phyloP scores from a whole-genome alignment of 2,888 invertebrate genomes.

The Onthophagus sagittarius region DNA sequence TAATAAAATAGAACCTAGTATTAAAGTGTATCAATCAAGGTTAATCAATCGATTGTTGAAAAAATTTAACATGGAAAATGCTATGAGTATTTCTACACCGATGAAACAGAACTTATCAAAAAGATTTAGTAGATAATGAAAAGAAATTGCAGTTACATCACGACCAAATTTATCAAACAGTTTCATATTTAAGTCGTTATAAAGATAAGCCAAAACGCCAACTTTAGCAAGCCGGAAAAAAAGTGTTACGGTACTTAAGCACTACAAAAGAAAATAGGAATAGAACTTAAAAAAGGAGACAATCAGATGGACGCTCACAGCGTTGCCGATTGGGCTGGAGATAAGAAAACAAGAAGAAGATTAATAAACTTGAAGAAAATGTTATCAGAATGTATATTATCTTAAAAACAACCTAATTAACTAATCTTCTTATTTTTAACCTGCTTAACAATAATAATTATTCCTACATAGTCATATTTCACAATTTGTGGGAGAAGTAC shows the following conservation, averaged over 20 bases:
- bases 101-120: background rate
- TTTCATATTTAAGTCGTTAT: constrained; percentile 18
- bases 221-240: constrained; percentile 22
- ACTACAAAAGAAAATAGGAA: constrained; percentile 5
- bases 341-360: constrained; percentile 18
- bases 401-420: no score
- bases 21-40: constrained; percentile 12
- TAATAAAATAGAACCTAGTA: background rate
- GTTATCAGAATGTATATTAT: no score
- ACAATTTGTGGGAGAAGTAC: background rate
- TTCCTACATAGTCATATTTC: no score
- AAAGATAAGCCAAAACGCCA: constrained; percentile 22
- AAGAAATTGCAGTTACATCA: background rate
- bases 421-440: no score
- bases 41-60: background rate
- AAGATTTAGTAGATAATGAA: constrained; percentile 11
- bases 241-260: constrained; percentile 25
- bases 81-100: no score
- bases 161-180: constrained; percentile 12
- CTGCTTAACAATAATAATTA: no score
- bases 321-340: constrained; percentile 28
- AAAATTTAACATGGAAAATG: no score
- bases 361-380: constrained; percentile 18
- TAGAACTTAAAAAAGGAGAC: constrained; percentile 25
- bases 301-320: constrained; percentile 22